Conservation (phyloP, 2,113 vertebrate species). For the Psittacara wagleri region DNA sequence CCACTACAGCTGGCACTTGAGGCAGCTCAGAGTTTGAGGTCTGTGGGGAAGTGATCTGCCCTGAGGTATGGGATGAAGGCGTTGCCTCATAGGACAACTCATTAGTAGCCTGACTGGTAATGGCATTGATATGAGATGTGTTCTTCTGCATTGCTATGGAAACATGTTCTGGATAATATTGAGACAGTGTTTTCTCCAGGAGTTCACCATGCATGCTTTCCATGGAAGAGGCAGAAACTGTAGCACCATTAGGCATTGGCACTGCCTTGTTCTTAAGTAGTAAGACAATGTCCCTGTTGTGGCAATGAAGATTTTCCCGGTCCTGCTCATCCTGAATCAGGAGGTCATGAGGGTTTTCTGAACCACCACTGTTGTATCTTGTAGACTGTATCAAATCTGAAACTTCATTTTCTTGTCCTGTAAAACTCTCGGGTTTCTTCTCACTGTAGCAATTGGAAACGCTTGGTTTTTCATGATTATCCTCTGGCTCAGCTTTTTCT, state of each 20-base stretch:
- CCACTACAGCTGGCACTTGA: conserved; percentile 76
- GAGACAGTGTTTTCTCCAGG: conserved; percentile 89
- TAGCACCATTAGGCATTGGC: conserved; percentile 91
- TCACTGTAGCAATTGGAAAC: conserved; percentile 63
- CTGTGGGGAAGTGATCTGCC: conserved; percentile 81
- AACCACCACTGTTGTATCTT: conserved; percentile 71
- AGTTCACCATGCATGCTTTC: conserved; percentile 84
- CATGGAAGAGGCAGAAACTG: conserved; percentile 84
- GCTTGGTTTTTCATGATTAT: conserved; percentile 53
- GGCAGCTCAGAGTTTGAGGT: conserved; percentile 83
- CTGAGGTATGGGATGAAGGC: conserved; percentile 89
- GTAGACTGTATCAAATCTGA: conserved; percentile 69
- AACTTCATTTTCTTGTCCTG: conserved; percentile 65
- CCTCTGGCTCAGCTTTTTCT: conserved; percentile 66
- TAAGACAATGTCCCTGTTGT: conserved; percentile 81
- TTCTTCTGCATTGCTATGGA: conserved; percentile 86
- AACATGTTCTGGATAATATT: conserved; percentile 88
- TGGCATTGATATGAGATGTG: conserved; percentile 80
- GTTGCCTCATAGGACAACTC: conserved; percentile 77
- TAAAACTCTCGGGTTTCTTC: conserved; percentile 48
- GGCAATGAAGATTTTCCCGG: conserved; percentile 76
- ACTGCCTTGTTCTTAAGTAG: conserved; percentile 83
- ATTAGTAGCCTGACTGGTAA: conserved; percentile 79
- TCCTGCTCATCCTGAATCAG: conserved; percentile 76
- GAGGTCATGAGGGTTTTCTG: conserved; percentile 55